Base-by-base conservation (phyloP, 2,888 invertebrate genomes). In the Ornithoptera alexandrae region DNA sequence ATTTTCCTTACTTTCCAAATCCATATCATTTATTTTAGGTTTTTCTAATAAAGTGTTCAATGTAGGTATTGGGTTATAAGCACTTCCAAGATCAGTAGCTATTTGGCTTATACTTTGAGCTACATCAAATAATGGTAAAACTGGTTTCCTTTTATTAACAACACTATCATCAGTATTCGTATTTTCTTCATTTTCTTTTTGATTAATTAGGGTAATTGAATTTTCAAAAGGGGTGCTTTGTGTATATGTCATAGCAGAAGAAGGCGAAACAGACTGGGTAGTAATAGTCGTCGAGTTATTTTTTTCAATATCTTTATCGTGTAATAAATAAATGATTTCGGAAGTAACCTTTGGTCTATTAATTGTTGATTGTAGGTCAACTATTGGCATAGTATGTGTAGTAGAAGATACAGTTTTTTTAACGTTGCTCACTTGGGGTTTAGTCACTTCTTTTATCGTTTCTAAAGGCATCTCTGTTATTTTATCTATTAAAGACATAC, bases 31-130 rank as follows among this genome's bases (percentile, higher is more conserved):
- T 8, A 79, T 62, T 77, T 87, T 84, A 24, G 84, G 85, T 3
- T 79, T 78, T 66, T 91, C 90, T 68, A 87, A 73, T 75, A 90
- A 76, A 74, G 86, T 83, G 62, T 80, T 86, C 2, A 85, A 77
- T 22, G 90, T 90, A 59, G 90, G 88, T 42, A 88, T 74, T 61
- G 90, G 87, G 74, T 81, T 83, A 73, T 85, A 90, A 69, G 80
- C 85, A 59, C 82, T 82, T 46, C 89, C 91, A 36, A 93, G 81
- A 77, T 93, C 92, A 3, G 91, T 91, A 67, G 93, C 91, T 75
- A 93, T 93, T 84, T 93, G 92, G 74, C 92, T 93, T 62, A 93
- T 88, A 76, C 92, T 92, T 76, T 90, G 88, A 65, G 90, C 90
- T 46, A 93, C 87, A 76, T 93, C 92, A 77, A 93, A 91, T 50